Evolutionary conservation across 2,888 invertebrate genomes (phyloP).

Genomic region (Polydrusus tereticollis): DNA sequence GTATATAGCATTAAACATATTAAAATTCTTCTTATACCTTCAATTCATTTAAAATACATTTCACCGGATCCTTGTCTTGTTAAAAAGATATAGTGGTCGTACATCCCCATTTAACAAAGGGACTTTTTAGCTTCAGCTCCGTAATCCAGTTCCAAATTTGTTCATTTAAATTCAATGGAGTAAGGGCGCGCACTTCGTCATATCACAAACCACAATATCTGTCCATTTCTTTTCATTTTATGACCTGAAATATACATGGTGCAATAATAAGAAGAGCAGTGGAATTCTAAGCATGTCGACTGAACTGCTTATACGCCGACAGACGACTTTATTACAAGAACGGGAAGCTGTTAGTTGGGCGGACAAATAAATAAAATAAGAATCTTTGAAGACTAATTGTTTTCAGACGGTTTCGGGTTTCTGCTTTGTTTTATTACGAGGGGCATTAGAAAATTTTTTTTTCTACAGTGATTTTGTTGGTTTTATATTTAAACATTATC

Average conservation of each 20-base stretch:
- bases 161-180: slow-evolving; percentile 59
- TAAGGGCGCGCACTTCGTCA: slow-evolving; percentile 58
- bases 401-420: neutral
- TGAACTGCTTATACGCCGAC: slow-evolving; percentile 38
- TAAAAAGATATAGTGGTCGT: slow-evolving; percentile 42
- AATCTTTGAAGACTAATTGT: slow-evolving; percentile 25
- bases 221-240: slow-evolving; percentile 49
- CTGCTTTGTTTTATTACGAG: neutral
- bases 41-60: slow-evolving; percentile 14
- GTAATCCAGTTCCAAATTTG: slow-evolving; percentile 52
- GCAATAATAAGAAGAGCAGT: slow-evolving; percentile 47
- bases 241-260: slow-evolving; percentile 47
- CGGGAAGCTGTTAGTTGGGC: slow-evolving; percentile 29
- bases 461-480: no score
- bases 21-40: neutral
- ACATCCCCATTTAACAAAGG: slow-evolving; percentile 22
- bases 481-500: no score
- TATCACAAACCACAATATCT: slow-evolving; percentile 60
- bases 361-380: slow-evolving; percentile 28
- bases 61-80: slow-evolving; percentile 36
- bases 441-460: neutral
- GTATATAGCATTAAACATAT: no score
- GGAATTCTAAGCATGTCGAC: slow-evolving; percentile 43
- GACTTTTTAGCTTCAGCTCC: slow-evolving; percentile 22
- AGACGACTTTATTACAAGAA: slow-evolving; percentile 39